Conservation (phyloP, 2,113 vertebrate genomes). For the Malurus alboscapulatus region DNA sequence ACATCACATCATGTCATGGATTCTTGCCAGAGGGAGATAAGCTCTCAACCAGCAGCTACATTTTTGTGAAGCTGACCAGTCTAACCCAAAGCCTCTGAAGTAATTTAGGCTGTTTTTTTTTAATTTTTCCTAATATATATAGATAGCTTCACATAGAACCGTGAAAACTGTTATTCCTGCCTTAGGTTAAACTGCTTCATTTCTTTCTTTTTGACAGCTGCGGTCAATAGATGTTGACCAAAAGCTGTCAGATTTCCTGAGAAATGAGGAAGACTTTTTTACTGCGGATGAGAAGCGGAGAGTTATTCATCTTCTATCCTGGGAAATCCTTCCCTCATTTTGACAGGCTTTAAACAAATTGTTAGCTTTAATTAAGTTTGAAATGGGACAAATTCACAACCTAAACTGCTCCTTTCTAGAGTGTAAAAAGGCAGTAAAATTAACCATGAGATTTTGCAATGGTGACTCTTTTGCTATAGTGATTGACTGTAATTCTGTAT, state of each 20-base stretch:
- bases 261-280: slow-evolving; percentile 43
- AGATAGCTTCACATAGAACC: background rate
- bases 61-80: background rate
- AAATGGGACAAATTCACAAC: slow-evolving; percentile 42
- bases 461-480: background rate
- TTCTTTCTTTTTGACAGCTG: slow-evolving; percentile 62
- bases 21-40: background rate
- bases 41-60: background rate
- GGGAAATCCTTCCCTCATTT: slow-evolving; percentile 41
- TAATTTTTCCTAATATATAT: background rate
- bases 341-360: slow-evolving; percentile 62
- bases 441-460: slow-evolving; percentile 3
- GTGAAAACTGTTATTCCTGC: slow-evolving; percentile 6
- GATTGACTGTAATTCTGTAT: background rate
- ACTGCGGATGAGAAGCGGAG: background rate
- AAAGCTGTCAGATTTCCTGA: slow-evolving; percentile 59
- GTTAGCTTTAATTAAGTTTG: slow-evolving; percentile 57
- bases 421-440: slow-evolving; percentile 16
- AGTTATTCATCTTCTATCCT: slow-evolving; percentile 15
- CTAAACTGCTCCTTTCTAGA: background rate
- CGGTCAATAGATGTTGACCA: slow-evolving; percentile 56
- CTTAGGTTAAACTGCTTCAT: slow-evolving; percentile 39
- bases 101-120: background rate
- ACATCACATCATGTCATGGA: background rate
- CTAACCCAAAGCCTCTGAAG: slow-evolving; percentile 19